phyloP scores from a whole-genome alignment of 2,888 invertebrate species.

The Zaprionus obscuricornis region DNA sequence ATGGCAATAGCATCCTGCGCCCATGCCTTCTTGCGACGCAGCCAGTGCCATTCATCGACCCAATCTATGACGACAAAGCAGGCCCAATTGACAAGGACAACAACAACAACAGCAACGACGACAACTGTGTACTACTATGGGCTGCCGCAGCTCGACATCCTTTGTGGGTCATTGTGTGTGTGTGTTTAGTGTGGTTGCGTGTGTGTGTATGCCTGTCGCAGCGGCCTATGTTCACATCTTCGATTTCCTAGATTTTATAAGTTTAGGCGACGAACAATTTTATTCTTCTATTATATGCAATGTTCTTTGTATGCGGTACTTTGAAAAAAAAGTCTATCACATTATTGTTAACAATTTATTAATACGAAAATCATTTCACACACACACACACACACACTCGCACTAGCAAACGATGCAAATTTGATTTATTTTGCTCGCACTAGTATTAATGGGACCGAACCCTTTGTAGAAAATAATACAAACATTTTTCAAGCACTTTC shows the following conservation, averaged over 20 bases:
- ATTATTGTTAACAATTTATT: constrained; percentile 29
- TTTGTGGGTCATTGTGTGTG: constrained; percentile 59
- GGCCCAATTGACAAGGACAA: constrained; percentile 57
- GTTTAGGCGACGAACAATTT: constrained; percentile 8
- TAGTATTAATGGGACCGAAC: constrained; percentile 28
- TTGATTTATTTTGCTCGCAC: constrained; percentile 57
- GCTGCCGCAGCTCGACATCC: constrained; percentile 51
- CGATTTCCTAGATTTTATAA: constrained; percentile 15
- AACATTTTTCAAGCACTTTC: constrained; percentile 1
- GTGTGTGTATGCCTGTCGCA: constrained; percentile 13
- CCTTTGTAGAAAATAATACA: constrained; percentile 7
- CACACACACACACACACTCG: constrained; percentile 29
- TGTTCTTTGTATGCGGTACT: background rate
- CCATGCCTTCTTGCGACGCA: constrained; percentile 21
- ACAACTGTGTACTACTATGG: constrained; percentile 33
- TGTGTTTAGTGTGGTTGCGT: constrained; percentile 12
- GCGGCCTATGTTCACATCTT: constrained; percentile 52
- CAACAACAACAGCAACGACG: constrained; percentile 24
- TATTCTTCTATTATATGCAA: background rate
- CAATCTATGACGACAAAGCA: constrained; percentile 63
- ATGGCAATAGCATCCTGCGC: constrained; percentile 52
- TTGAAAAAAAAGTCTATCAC: constrained; percentile 16
- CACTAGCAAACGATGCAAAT: constrained; percentile 36
- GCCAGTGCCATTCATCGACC: constrained; percentile 59
- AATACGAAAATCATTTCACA: constrained; percentile 31